Evolutionary conservation across 2,113 vertebrate genomes (phyloP), one percentile per base, ranked within the genome.

Genomic region (Oreamnos americanus): DNA sequence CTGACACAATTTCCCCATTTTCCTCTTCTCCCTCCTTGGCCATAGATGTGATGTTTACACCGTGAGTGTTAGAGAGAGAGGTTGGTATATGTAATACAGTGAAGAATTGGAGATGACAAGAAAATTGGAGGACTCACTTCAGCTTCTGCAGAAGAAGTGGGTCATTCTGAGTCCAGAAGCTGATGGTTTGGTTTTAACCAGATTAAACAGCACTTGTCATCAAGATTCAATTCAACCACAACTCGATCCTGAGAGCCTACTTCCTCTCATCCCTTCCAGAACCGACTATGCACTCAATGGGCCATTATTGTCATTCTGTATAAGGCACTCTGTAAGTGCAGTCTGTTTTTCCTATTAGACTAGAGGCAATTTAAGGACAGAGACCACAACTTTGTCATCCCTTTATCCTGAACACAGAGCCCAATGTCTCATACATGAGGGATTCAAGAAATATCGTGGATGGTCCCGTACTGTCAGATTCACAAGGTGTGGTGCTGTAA

Each of bases 1-100:
- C 67, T 96, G 86, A 91, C 45, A 81, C 78, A 94, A 83, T 90
- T 74, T 82, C 2, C 33, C 21, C 62, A 25, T 96, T 93, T 97
- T 86, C 71, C 71, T 93, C 95, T 95, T 89, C 15, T 78, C 47
- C 94, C 19, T 49, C 93, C 90, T 87, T 92, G 19, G 19, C 71
- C 39, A 87, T 71, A 36, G 10, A 60, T 39, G 62, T 0, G 3
- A 76, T 92, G 58, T 53, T 91, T 92, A 86, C 49, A 62, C 49
- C 19, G 26, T 93, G 96, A 84, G 36, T 33, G 87, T 93, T 81
- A 96, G 67, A 96, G n/a, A 92, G 3, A 76, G 12, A 87, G 2
- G 7, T 43, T 85, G 3, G 7, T 53, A 8, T 45, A 9, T 39
- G 12, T n/a, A 55, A 83, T 43, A 89, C 33, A 86, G 26, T 62